Evolutionary conservation across 2,113 vertebrate genomes (phyloP), one percentile per base, ranked within the genome.

Genomic region (Clarias magur): DNA sequence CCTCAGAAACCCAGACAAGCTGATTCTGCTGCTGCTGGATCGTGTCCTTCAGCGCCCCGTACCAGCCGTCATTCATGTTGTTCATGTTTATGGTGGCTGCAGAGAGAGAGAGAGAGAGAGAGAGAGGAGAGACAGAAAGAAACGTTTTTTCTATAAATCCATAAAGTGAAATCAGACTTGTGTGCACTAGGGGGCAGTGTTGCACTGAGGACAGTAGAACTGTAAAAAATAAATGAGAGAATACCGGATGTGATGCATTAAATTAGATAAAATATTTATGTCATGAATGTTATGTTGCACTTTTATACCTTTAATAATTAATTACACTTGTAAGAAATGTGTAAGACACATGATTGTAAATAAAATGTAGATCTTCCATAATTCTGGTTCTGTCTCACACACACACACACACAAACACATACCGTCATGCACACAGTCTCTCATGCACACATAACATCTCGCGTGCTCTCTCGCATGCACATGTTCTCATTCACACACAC

Each of bases 1-100:
- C 98, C 93, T 99, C 98, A 23, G 98, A 99, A 92, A 99, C 98
- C 98, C 98, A 99, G 25, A 99, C 98, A 85, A 99, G 93, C 88
- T 99, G 98, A 92, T 97, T 99, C 94, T 99, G 98, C 85, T 99
- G 98, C 73, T 99, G 97, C 76, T 99, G 97, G 92, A 99, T 95
- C 12, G 91, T 96, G 86, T 99, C 98, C 88, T 99, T 99, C 88
- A 99, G 92, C 3, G 96, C 97, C 85, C 98, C 98, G 87, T 99
- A 99, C 98, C 98, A 99, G 86, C 98, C 98, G 42, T 99, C 98
- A 59, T 99, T 99, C 98, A 99, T 97, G 88, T 92, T 98, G 93
- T 99, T 99, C 94, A 99, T 95, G 93, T 99, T 99, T 95, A 99
- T 99, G 80, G 96, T 98, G 85, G 97, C 98, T 99, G 93, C 80